Evolutionary conservation across 2,888 invertebrate genomes (phyloP), one percentile per base, ranked within the genome.

Genomic region (Nudaria mundana): DNA sequence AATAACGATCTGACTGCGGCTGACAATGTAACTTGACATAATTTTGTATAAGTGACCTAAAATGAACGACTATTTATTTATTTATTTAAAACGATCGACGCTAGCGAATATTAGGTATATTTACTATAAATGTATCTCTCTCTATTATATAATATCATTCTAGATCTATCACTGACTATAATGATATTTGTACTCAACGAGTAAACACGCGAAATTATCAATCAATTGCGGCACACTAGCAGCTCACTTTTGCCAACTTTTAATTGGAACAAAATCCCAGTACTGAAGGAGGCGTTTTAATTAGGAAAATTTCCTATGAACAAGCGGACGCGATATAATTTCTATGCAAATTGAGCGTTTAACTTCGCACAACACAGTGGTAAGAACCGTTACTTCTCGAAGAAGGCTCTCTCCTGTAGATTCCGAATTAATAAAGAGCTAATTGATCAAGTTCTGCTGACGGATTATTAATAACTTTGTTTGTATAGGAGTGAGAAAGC

Each of bases 281-380:
- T 76, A 71, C 69, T 76, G 76, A 81, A 85, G n/a, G n/a, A n/a
- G 84, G 81, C 85, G 81, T 84, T 86, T 85, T 86, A 86, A 86
- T 86, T 86, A 86, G 84, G 80, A 82, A 84, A 84, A 80, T 86
- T 86, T 84, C 78, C 82, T 73, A 85, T 82, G 84, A 82, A 83
- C 85, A 81, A 82, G 76, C 81, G 76, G 75, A 76, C 80, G 76
- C 74, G 73, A 79, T 84, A 88, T 88, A 85, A 88, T 87, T 85
- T 86, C 85, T 77, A 87, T 88, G 87, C 85, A 86, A 88, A 88
- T 88, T 77, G 71, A 75, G 75, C 84, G 75, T 85, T 85, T 84
- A 86, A 84, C 80, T 86, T 83, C 74, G 76, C 73, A 78, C 80
- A 79, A 77, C 74, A 67, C 61, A 65, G 58, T 44, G 44, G 43